Evolutionary conservation across 1,140 invertebrate species (phyloP).

Genomic region (Macrobrachium nipponense): DNA sequence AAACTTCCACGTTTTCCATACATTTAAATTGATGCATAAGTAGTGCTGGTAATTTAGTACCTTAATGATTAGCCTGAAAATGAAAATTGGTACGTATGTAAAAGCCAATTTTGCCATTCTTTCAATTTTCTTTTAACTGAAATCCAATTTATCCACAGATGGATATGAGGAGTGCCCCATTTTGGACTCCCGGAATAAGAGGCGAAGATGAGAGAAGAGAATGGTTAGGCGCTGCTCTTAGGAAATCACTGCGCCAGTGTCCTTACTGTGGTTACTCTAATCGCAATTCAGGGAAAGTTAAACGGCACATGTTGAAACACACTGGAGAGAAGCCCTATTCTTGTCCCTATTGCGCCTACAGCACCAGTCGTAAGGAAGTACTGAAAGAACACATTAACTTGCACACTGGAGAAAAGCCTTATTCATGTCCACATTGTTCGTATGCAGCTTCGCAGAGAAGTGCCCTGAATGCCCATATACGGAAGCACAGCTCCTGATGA

Average conservation of each 20-base stretch:
- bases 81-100: too few relatives aligned
- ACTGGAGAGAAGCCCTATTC: conserved; percentile 13
- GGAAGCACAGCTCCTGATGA: too few relatives aligned
- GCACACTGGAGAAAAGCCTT: conserved; percentile 80
- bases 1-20: too few relatives aligned
- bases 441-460: conserved; percentile 25
- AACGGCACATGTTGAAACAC: conserved; percentile 13
- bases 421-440: conserved; percentile 77
- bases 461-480: not conserved
- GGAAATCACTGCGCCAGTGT: not conserved
- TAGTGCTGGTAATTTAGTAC: too few relatives aligned
- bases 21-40: too few relatives aligned
- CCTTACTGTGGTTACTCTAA: conserved; percentile 2
- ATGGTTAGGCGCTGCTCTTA: not conserved
- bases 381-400: conserved; percentile 81
- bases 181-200: too few relatives aligned
- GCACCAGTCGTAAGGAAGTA: conserved; percentile 25
- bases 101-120: too few relatives aligned
- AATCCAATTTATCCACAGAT: too few relatives aligned
- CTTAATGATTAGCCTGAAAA: too few relatives aligned
- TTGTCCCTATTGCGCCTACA: conserved; percentile 29
- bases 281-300: not conserved
- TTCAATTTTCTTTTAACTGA: too few relatives aligned
- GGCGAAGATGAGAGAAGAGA: not conserved
- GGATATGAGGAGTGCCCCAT: too few relatives aligned